A percentile compares a stretch with the other conserved stretches of the same genome.
These are phyloP conservation scores for Eupithecia exiguata DNA, from an alignment of 2,888 invertebrate genomes.

Conservation along the genomic window DNA sequence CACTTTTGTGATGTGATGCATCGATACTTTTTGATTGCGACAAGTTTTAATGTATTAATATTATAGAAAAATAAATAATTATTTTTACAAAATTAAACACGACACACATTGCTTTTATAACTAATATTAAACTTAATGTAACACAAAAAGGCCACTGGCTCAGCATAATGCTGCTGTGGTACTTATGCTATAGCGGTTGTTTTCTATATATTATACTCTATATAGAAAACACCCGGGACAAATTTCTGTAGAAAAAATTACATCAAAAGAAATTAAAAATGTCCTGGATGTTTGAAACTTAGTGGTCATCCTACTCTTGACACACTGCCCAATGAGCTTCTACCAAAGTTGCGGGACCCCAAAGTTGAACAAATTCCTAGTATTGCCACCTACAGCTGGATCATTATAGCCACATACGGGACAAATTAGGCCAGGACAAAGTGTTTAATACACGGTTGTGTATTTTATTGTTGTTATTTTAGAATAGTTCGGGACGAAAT, in stretches of 20 bases:
- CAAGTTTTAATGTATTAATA: too few relatives aligned
- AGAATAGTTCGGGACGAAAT: conserved; percentile 13
- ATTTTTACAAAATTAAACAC: too few relatives aligned
- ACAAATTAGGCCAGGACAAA: conserved; percentile 32
- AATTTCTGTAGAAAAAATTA: not conserved
- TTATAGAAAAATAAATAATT: too few relatives aligned
- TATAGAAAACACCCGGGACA: not conserved
- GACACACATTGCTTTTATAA: too few relatives aligned
- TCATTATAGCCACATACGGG: conserved; percentile 27
- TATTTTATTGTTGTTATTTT: conserved; percentile 36
- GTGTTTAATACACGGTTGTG: conserved; percentile 33
- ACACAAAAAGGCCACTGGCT: too few relatives aligned
- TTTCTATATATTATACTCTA: too few relatives aligned
- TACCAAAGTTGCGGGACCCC: conserved; percentile 34
- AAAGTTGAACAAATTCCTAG: conserved; percentile 39
- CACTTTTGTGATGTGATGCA: too few relatives aligned
- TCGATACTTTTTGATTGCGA: too few relatives aligned
- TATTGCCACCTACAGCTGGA: conserved; percentile 26
- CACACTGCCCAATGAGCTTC: conserved; percentile 20
- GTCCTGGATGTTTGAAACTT: not conserved
- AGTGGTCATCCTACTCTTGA: conserved; percentile 21
- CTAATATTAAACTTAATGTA: too few relatives aligned
- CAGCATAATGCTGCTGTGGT: too few relatives aligned
- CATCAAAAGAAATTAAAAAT: too few relatives aligned
- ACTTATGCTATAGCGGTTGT: too few relatives aligned